Conservation (phyloP, 2,888 invertebrate genomes). For the Tholera decimalis region DNA sequence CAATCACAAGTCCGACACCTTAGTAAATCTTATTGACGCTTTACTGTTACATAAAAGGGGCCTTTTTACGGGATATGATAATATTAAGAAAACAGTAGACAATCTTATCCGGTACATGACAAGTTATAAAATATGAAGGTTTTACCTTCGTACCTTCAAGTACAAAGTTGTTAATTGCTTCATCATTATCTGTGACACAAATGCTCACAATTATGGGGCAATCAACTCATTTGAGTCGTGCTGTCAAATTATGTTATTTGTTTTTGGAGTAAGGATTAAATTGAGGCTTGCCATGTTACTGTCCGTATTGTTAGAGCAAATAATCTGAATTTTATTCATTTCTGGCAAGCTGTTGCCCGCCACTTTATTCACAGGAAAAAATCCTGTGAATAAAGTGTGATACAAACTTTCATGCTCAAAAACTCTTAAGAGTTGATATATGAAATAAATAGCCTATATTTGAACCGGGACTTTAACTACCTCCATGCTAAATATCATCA, state of each 20-base stretch:
- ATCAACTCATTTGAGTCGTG: constrained; percentile 20
- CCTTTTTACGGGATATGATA: background rate
- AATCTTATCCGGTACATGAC: constrained; percentile 15
- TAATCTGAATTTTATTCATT: too few relatives aligned
- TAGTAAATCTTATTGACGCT: too few relatives aligned
- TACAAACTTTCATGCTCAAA: background rate
- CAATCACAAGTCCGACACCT: too few relatives aligned
- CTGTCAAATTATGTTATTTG: constrained; percentile 20
- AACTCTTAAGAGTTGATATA: too few relatives aligned
- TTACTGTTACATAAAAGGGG: too few relatives aligned
- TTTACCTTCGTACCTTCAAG: constrained; percentile 7
- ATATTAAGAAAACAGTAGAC: constrained; percentile 1
- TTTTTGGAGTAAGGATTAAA: constrained; percentile 12
- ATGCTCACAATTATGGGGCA: constrained; percentile 33
- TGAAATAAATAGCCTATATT: too few relatives aligned
- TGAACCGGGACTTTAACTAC: too few relatives aligned
- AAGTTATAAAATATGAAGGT: constrained; percentile 28
- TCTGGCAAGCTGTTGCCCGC: too few relatives aligned
- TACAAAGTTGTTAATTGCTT: constrained; percentile 27
- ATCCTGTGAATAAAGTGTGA: too few relatives aligned
- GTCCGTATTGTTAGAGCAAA: background rate
- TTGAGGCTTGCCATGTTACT: background rate
- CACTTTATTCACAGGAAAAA: too few relatives aligned
- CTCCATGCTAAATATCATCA: too few relatives aligned
- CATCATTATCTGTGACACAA: constrained; percentile 48